A percentile compares a stretch with the other conserved stretches of the same genome.
Conservation (phyloP, 2,797 vertebrate species). For the Melopsittacus undulatus region DNA sequence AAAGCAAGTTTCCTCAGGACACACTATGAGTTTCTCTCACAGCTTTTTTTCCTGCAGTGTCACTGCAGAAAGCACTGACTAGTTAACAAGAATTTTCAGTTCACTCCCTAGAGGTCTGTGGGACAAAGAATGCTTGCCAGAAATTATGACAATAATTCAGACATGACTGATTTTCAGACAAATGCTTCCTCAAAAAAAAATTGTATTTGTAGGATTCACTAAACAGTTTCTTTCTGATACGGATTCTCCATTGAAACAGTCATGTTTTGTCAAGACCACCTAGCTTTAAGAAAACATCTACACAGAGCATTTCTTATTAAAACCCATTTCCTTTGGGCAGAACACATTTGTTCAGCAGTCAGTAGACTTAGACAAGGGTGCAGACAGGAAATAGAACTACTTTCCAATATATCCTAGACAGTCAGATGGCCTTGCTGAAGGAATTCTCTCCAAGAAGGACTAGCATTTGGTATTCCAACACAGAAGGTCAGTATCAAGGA, state of each 20-base stretch:
- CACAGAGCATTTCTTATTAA: background rate
- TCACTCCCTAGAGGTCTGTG: background rate
- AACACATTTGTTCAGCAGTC: background rate
- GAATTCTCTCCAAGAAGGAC: background rate
- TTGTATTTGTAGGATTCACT: background rate
- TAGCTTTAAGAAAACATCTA: background rate
- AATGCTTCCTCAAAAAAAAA: background rate
- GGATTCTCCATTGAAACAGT: background rate
- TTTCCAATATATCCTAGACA: background rate
- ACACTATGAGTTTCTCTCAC: background rate
- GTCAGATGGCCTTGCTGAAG: background rate
- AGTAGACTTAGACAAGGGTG: background rate
- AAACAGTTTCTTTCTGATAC: background rate
- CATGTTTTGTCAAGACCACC: background rate
- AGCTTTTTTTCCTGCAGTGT: background rate
- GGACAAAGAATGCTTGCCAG: background rate
- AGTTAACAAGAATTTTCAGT: background rate
- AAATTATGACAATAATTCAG: background rate
- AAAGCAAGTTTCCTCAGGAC: background rate
- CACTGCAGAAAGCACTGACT: background rate
- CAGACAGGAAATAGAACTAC: background rate
- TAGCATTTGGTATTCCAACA: background rate
- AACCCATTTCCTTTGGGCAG: background rate
- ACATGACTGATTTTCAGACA: background rate
- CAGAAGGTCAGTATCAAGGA: background rate